Evolutionary conservation across 30 jellyfish, hydroid and myxozoan genomes (phyloP), one percentile per base, ranked within the genome.

Genomic region (Cassiopea andromeda): DNA sequence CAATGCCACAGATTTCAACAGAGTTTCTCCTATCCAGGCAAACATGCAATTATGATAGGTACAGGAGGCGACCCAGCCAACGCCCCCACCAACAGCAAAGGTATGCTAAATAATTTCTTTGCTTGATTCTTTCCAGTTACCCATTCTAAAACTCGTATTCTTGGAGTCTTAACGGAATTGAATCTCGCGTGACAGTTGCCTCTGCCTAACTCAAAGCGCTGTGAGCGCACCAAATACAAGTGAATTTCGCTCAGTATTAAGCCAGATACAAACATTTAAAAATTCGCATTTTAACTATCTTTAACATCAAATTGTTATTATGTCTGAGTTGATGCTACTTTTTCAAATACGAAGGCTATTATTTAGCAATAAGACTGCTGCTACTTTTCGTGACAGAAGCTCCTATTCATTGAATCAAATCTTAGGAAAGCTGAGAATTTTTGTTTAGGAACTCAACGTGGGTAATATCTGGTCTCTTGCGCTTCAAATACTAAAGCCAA

Each of bases 21-120:
- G 96, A 89, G 60, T 81, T 80, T 60, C 91, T 75, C 84, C 48
- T 81, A 48, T 45, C 92, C 74, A 89, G 92, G 77, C 96, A 87
- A 66, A 73, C 94, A 73, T 87, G 90, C 87, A 78, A 78, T 75
- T 87, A 66, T 78, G 94, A 87, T 16, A 48, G 94, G 19, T 87
- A 66, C 64, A 75, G 94, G n/a, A 73, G 94, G 68, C 68, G 94
- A 73, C 90, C 87, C 14, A 87, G 48, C 79, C 94, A 87, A 69
- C 54, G 94, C 38, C 94, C 85, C 46, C 78, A 44, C 18, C 94
- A 87, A 18, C 94, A 87, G 64, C 85, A 75, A 16, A 69, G 86
- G 94, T 87, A 5, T 44, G 94, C 57, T 19, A 38, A 2, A 27
- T 70, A 8, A 70, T 15, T 17, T 43, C 18, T 70, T 5, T 72